Evolutionary conservation across 2,113 vertebrate genomes (phyloP).

Genomic region (Hemichromis elongatus): DNA sequence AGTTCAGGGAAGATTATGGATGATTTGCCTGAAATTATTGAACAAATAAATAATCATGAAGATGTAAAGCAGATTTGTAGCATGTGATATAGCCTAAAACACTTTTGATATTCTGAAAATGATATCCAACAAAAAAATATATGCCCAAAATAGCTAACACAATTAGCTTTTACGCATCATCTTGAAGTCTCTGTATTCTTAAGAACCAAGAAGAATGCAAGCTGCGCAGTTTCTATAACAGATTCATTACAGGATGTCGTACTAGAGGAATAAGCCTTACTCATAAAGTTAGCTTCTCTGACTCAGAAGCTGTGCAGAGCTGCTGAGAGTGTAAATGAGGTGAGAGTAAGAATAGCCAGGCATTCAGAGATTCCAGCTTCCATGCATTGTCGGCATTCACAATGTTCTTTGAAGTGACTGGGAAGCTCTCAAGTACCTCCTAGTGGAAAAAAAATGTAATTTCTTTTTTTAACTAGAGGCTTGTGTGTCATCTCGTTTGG

Average conservation of each 20-base stretch:
- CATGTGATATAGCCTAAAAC: background rate
- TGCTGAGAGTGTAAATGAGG: constrained; percentile 19
- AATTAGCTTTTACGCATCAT: background rate
- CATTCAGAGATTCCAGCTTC: constrained; percentile 33
- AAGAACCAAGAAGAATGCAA: background rate
- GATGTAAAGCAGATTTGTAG: background rate
- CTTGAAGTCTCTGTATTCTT: background rate
- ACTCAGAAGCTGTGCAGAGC: constrained; percentile 8
- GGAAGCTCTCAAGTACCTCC: constrained; percentile 17
- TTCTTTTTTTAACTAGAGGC: background rate
- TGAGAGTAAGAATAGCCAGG: constrained; percentile 56
- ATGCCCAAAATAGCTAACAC: background rate
- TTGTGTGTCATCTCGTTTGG: background rate
- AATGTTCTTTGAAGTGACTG: background rate
- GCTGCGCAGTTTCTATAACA: constrained; percentile 10
- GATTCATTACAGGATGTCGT: background rate
- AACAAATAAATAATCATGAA: background rate
- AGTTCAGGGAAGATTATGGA: background rate
- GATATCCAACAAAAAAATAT: background rate
- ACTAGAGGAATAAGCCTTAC: constrained; percentile 7
- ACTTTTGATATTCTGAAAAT: background rate
- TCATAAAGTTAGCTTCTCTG: constrained; percentile 39
- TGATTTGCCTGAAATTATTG: background rate
- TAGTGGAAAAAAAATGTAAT: constrained; percentile 15
- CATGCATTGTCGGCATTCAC: constrained; percentile 50